A percentile compares a stretch with the other conserved stretches of the same genome.
phyloP scores from a whole-genome alignment of 2,888 invertebrate genomes.

The Lycocerus yunnanus region DNA sequence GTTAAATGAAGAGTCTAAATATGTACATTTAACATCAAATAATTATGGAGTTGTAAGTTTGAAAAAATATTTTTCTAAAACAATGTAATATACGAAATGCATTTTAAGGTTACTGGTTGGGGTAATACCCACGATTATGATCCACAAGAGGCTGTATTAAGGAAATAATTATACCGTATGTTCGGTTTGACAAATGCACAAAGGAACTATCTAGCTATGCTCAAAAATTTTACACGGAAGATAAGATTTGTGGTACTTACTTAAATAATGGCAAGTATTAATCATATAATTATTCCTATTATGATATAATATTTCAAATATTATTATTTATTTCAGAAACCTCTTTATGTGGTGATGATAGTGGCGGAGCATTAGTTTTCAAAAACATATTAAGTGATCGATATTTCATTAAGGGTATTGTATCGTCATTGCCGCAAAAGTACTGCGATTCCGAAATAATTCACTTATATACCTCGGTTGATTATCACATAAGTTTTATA shows the following conservation, averaged over 20 bases:
- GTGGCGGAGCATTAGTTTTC: too few species aligned
- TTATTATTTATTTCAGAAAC: too few species aligned
- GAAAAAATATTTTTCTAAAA: neutral
- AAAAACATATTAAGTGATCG: too few species aligned
- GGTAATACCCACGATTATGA: neutral
- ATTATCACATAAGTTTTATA: too few species aligned
- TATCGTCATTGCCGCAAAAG: too few species aligned
- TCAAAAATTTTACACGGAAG: neutral
- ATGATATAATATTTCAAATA: too few species aligned
- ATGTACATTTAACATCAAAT: conserved; percentile 8
- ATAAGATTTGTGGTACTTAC: neutral
- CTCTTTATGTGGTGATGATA: too few species aligned
- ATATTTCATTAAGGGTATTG: too few species aligned
- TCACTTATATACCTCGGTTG: too few species aligned
- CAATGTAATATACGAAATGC: neutral
- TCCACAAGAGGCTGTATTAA: neutral
- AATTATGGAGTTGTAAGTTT: conserved; percentile 37
- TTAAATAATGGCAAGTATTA: neutral
- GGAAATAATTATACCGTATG: neutral
- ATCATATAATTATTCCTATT: too few species aligned
- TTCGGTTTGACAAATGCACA: neutral
- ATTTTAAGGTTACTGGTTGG: neutral
- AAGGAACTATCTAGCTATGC: neutral
- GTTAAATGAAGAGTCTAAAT: conserved; percentile 25
- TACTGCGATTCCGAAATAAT: too few species aligned